Base-by-base conservation (phyloP, 2,888 invertebrate species). In the Aphrophora alni region DNA sequence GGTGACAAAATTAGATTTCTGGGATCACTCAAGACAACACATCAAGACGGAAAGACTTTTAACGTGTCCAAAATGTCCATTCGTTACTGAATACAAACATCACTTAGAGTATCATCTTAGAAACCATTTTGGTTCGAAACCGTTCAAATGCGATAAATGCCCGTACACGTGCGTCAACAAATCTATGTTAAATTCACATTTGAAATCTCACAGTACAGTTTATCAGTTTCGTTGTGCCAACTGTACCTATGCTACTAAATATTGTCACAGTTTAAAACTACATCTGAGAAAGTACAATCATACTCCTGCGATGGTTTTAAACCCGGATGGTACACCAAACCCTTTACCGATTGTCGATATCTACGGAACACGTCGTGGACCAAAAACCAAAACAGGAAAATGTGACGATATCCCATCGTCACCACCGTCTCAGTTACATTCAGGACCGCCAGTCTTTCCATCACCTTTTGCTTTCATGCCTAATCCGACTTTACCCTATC, bases 41-140 rank as follows among this genome's bases (percentile, higher is more conserved):
- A 98, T 99, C 86, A 97, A 97, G 86, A 93, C 93, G 0, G 98
- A 99, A 85, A 98, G 98, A 87, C 92, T 96, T 85, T 90, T 99
- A 33, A 93, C 93, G 82, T 99, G 99, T 87, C 94, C 95, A 4
- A 93, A 95, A 86, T 99, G 99, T 87, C 96, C 97, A 0, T 99
- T 99, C 87, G 98, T 98, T 3, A 99, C 99, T 0, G 98, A 99
- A 88, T 97, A 97, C 90, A 99, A 99, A 87, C 99, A 99, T 87
- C 99, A 99, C 86, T 89, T 99, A 82, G 98, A 99, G 87, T 99
- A 99, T 87, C 99, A 98, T 88, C 91, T 98, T 87, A 91, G 97
- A 70, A 98, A 98, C 88, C 99, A 99, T 88, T 92, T 94, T 86
- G 97, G 98, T 59, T 94, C 95, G 0, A 99, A 99, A 87, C 99